These are phyloP conservation scores for Epirrhoe tristata DNA, from an alignment of 2,888 invertebrate species.

Conservation along the genomic window DNA sequence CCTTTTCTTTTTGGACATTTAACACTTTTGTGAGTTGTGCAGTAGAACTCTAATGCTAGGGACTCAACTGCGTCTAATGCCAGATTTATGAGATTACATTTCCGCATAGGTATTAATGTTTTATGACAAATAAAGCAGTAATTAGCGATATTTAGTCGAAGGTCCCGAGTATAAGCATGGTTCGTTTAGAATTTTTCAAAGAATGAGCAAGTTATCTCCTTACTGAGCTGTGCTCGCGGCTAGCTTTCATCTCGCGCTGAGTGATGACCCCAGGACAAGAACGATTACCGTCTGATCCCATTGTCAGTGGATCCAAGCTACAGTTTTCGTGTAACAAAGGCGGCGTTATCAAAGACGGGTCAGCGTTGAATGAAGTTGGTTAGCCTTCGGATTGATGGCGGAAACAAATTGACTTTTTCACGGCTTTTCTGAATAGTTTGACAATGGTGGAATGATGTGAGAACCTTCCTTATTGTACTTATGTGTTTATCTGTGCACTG, in stretches of 20 bases:
- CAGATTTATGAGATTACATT: too few species aligned
- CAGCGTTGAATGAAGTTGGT: slow-evolving; percentile 32
- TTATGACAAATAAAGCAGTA: too few species aligned
- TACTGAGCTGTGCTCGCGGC: slow-evolving; percentile 47
- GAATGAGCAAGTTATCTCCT: slow-evolving; percentile 23
- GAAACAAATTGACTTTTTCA: slow-evolving; percentile 35
- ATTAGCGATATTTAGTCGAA: too few species aligned
- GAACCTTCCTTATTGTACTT: slow-evolving; percentile 14
- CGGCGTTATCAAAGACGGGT: slow-evolving; percentile 68
- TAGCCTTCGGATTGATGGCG: slow-evolving; percentile 26
- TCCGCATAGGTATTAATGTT: too few species aligned
- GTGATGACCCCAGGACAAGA: slow-evolving; percentile 79
- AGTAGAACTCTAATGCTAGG: too few species aligned
- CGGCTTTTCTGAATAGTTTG: slow-evolving; percentile 27
- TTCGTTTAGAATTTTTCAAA: neutral
- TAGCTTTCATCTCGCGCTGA: slow-evolving; percentile 75
- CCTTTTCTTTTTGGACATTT: too few species aligned
- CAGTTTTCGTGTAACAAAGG: slow-evolving; percentile 65
- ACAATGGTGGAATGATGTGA: slow-evolving; percentile 31
- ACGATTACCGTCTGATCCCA: slow-evolving; percentile 74
- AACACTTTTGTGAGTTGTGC: too few species aligned
- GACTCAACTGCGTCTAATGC: too few species aligned
- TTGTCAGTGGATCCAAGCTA: slow-evolving; percentile 68
- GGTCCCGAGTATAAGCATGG: too few species aligned
- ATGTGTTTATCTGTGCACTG: neutral